These are phyloP conservation scores for Gryllus longicercus DNA, from an alignment of 2,888 invertebrate genomes.

Conservation along the genomic window DNA sequence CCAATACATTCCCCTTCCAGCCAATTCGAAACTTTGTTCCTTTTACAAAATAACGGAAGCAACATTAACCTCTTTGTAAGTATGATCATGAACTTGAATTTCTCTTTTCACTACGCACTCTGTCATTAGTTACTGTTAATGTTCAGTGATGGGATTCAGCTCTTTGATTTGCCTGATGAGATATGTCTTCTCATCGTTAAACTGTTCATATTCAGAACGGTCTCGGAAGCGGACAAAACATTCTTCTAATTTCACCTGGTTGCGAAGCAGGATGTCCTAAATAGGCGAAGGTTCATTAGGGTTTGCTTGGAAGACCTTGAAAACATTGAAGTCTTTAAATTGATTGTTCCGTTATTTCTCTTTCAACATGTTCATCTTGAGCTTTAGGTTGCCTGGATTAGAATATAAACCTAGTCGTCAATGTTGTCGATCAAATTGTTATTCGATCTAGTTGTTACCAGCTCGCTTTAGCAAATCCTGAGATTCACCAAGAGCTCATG, in stretches of 20 bases:
- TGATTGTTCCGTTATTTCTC: constrained; percentile 99
- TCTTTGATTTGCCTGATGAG: constrained; percentile 99
- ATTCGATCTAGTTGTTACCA: too few relatives aligned
- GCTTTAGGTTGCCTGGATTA: constrained; percentile 97
- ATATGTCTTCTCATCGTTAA: constrained; percentile 99
- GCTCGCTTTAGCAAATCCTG: too few relatives aligned
- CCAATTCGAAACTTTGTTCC: neutral
- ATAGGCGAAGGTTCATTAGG: constrained; percentile 99
- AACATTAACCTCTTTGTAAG: constrained; percentile 29
- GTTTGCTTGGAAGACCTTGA: constrained; percentile 99
- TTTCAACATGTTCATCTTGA: constrained; percentile 99
- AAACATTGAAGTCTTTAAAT: constrained; percentile 99
- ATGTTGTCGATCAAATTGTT: too few relatives aligned
- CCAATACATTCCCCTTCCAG: neutral
- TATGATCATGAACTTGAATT: constrained; percentile 32
- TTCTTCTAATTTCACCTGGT: constrained; percentile 97
- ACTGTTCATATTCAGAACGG: constrained; percentile 98
- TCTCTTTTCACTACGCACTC: constrained; percentile 25
- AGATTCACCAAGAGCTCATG: too few relatives aligned
- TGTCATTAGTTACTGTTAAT: constrained; percentile 43
- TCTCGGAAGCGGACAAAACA: constrained; percentile 99
- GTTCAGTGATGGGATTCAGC: constrained; percentile 76
- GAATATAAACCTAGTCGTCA: too few relatives aligned
- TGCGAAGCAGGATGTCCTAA: constrained; percentile 94
- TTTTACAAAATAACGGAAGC: constrained; percentile 35